Evolutionary conservation across 2,113 vertebrate genomes (phyloP).

Genomic region (Choloepus hoffmanni): DNA sequence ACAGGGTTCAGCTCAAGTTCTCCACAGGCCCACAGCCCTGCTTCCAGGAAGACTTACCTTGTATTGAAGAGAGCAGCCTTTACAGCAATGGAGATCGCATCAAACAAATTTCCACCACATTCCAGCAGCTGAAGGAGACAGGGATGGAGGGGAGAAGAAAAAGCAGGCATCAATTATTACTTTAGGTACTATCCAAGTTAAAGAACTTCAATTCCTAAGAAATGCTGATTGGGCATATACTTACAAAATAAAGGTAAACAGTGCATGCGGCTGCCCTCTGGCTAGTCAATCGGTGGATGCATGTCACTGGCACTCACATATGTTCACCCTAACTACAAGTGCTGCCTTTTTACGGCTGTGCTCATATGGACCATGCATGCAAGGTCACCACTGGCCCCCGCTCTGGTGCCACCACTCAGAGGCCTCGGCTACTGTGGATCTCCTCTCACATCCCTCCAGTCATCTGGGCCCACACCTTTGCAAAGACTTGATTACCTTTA

Average conservation of each 20-base stretch:
- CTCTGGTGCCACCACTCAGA: background rate
- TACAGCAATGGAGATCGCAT: constrained; percentile 95
- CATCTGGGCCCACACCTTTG: background rate
- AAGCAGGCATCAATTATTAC: background rate
- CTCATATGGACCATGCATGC: accelerated
- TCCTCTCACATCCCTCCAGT: background rate
- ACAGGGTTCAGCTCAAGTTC: background rate
- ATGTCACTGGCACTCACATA: background rate
- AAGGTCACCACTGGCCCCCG: background rate
- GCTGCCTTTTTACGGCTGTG: accelerated
- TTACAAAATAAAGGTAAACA: background rate
- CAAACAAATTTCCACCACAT: constrained; percentile 97
- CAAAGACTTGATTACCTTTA: background rate
- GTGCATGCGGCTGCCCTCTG: background rate
- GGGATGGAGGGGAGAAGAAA: background rate
- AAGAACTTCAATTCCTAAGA: background rate
- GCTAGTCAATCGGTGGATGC: background rate
- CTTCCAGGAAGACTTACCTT: constrained; percentile 87
- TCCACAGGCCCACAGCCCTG: accelerated
- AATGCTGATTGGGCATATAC: accelerated
- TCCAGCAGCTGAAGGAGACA: constrained; percentile 91
- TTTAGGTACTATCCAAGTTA: background rate
- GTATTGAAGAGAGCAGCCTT: constrained; percentile 99
- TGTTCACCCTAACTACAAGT: background rate
- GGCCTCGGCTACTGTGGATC: accelerated